Percentiles rank a stretch among this genome's conserved stretches.
Conservation (phyloP, 2,797 vertebrate genomes). For the Cryptoprocta ferox region DNA sequence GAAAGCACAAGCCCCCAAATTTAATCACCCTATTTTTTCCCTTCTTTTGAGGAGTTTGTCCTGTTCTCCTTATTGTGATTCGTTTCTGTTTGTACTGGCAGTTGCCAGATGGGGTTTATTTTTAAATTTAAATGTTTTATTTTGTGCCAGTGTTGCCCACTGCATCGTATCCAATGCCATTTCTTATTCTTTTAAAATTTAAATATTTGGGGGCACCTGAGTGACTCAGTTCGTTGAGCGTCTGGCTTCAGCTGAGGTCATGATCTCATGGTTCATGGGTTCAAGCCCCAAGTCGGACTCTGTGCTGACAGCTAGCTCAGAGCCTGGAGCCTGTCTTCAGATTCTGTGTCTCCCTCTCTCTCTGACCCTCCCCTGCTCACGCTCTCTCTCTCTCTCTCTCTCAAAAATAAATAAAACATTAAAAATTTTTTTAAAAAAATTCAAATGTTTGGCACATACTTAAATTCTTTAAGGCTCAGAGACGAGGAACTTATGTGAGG, state of each 20-base stretch:
- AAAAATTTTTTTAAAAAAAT: not conserved
- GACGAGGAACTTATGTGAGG: not conserved
- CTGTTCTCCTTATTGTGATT: slow-evolving; percentile 64
- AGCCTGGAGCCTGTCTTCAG: too few species aligned
- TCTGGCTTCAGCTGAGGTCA: too few species aligned
- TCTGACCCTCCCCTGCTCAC: too few species aligned
- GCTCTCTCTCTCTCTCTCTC: too few species aligned
- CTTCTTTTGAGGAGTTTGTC: slow-evolving; percentile 47
- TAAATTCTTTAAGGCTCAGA: not conserved
- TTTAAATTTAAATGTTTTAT: slow-evolving; percentile 52
- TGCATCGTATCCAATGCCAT: not conserved
- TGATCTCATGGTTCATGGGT: too few species aligned
- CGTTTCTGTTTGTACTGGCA: slow-evolving; percentile 68
- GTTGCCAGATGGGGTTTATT: slow-evolving; percentile 60
- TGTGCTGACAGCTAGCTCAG: too few species aligned
- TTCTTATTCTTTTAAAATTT: slow-evolving; percentile 38
- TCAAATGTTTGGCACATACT: slow-evolving; percentile 31
- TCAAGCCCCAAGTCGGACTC: too few species aligned
- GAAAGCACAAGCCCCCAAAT: slow-evolving; percentile 39
- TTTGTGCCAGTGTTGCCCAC: not conserved
- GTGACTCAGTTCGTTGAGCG: too few species aligned
- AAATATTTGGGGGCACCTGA: not conserved
- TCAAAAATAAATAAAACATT: too few species aligned
- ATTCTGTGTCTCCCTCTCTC: too few species aligned
- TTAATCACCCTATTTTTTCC: not conserved